Evolutionary conservation across 1,140 invertebrate genomes (phyloP).

Genomic region (Yoshiicerus persimilis): DNA sequence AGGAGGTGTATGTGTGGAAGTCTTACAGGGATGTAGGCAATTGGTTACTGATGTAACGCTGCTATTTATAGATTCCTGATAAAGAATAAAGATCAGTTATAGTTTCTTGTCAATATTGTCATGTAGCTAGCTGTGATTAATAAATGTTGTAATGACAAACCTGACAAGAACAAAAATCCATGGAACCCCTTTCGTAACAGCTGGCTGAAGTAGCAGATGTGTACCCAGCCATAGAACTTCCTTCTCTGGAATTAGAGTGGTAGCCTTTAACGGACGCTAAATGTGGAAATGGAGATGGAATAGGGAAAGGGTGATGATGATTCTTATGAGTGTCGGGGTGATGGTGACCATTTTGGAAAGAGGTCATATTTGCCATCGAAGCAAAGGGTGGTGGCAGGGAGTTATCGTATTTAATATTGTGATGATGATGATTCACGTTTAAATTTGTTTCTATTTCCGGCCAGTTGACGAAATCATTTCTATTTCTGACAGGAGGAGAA

Average conservation of each 20-base stretch:
- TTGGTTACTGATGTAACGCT: not conserved
- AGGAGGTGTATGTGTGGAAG: not conserved
- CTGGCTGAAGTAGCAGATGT: not conserved
- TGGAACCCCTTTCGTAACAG: not conserved
- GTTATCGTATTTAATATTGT: not conserved
- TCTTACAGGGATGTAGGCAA: not conserved
- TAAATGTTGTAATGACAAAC: not conserved
- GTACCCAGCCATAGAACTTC: not conserved
- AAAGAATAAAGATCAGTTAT: not conserved
- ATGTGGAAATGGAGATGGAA: not conserved
- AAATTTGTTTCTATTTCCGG: not conserved
- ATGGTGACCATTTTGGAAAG: not conserved
- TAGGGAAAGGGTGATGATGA: not conserved
- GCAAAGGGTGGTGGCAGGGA: not conserved
- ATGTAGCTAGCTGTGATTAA: not conserved
- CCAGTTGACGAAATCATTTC: not conserved
- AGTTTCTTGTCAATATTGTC: not conserved
- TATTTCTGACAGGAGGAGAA: not conserved
- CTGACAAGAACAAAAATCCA: conserved; percentile 35
- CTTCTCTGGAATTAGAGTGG: not conserved
- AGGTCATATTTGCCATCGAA: not conserved
- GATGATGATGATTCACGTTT: not conserved
- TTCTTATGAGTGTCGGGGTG: not conserved
- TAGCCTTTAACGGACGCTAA: not conserved
- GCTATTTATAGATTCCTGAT: not conserved